Evolutionary conservation across 2,113 vertebrate genomes (phyloP), one percentile per base, ranked within the genome.

Genomic region (Arvicanthis niloticus): DNA sequence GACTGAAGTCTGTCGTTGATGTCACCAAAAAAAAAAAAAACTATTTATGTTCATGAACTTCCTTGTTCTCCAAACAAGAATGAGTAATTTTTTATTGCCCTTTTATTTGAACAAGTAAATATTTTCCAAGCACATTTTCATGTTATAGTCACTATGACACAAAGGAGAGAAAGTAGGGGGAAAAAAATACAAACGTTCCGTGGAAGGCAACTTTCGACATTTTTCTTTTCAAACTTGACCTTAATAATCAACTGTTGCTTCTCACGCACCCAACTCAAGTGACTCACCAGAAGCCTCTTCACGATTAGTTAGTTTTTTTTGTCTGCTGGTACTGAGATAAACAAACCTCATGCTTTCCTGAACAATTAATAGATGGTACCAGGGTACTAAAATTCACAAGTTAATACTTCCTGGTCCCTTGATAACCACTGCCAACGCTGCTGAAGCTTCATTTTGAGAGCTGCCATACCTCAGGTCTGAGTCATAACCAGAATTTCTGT

Each of bases 71-170:
- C 72, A 29, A 53, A 19, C 4, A 42, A 73, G 78, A 91, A 87
- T 67, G 51, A 92, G 45, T 92, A 45, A 67, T 17, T 70, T 72
- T 73, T 94, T 91, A 88, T 93, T 80, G 87, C 34, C 92, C 84
- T 95, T 90, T 88, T 91, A 91, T 80, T 72, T 65, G 29, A 87
- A 67, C 62, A 93, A 91, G 87, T 93, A 89, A 96, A 77, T 91
- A 93, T 86, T 91, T 95, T 89, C 73, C 76, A 93, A 94, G 72
- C 45, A 77, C 22, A 45, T 51, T 40, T 75, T 58, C 10, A 4
- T 45, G 15, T 29, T 21, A 16, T 21, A 42, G 40, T 72, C 48
- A 80, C 48, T 67, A 37, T 1, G 68, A 7, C 73, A 68, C 22
- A 34, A 73, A 85, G 68, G 13, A 26, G 31, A 51, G 29, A 16